Base-by-base conservation (phyloP, 2,113 vertebrate genomes). In the Stigmatopora nigra region DNA sequence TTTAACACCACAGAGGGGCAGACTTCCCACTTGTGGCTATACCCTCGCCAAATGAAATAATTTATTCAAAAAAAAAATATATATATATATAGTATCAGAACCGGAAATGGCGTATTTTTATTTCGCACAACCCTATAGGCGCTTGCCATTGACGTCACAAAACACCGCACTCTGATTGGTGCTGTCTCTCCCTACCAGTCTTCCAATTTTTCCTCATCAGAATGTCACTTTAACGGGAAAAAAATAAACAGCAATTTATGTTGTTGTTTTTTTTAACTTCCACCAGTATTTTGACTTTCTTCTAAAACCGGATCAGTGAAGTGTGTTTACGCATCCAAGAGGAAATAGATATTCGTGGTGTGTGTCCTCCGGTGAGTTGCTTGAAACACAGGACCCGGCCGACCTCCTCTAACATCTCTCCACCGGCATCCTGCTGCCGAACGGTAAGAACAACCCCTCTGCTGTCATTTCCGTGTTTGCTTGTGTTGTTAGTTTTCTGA, bases 331-430 rank as follows among this genome's bases (percentile, higher is more conserved):
- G 0, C 11, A 3, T n/a, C 41, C 16, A 1, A 55, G 19, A 38
- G 12, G 13, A 56, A 16, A 16, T 6, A 22, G 17, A 48, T 7
- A 7, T 31, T 35, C 19, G 10, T 1, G 31, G 38, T 16, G 51
- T 51, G 52, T 47, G 57, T 57, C 55, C 19, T 77, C 66, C 49
- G 46, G 49, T 76, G 67, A 19, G 58, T 71, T 35, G 64, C 67
- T 45, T 8, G 66, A 78, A 63, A 68, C 52, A 19, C 77, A 64
- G 78, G 63, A 78, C 70, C 77, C 84, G 76, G 78, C 73, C 84
- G 74, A 79, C 70, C 70, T 65, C 63, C 7, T 49, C 65, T 71
- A 82, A 71, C 66, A 58, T 56, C 67, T 69, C 65, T 72, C 72
- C 65, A 57, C 57, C 61, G 71, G 67, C 72, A 75, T 72, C 74